Base-by-base conservation (phyloP, 1,140 invertebrate genomes). In the Euschistus heros region DNA sequence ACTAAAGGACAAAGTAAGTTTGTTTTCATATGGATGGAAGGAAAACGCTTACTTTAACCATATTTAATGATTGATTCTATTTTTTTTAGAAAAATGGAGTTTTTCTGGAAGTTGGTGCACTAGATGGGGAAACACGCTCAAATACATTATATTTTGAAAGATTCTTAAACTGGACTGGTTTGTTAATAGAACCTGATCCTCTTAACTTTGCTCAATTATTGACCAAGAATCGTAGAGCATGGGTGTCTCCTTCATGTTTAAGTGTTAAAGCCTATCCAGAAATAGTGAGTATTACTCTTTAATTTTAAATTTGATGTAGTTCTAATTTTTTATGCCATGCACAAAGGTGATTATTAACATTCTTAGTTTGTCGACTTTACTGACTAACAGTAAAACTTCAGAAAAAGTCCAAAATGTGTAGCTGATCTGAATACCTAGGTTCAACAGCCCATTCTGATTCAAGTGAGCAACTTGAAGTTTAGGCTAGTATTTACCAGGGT, bases 111-210 rank as follows among this genome's bases (percentile, higher is more conserved):
- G 78, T 75, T 65, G 80, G 80, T 13, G 80, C 79, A 17, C 72
- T 78, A 17, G 78, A 82, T 68, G 81, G 81, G 0, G 78, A 80
- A 68, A 76, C 73, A 5, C 69, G 77, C 22, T 81, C 80, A 15
- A 81, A 81, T 67, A 79, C 78, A 8, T 70, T 81, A 42, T 74
- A 72, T 42, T 72, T 82, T 27, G 80, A 81, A 66, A 69, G 73
- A 44, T 70, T 70, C 27, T 69, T 73, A 15, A 70, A 70, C 55
- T 81, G 80, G 80, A 75, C 69, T 6, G 80, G 80, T 26, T 66
- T 81, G n/a, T 70, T 81, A 0, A 76, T 82, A 17, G 81, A 82
- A 66, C 76, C 80, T 0, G 79, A 80, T 73, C 79, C 80, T 2
- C 68, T 74, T 3, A 81, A 80, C 64, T 81, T 79, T 70, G 69